Evolutionary conservation across 2,797 vertebrate species (phyloP).

Genomic region (Brachyalestes nurse): DNA sequence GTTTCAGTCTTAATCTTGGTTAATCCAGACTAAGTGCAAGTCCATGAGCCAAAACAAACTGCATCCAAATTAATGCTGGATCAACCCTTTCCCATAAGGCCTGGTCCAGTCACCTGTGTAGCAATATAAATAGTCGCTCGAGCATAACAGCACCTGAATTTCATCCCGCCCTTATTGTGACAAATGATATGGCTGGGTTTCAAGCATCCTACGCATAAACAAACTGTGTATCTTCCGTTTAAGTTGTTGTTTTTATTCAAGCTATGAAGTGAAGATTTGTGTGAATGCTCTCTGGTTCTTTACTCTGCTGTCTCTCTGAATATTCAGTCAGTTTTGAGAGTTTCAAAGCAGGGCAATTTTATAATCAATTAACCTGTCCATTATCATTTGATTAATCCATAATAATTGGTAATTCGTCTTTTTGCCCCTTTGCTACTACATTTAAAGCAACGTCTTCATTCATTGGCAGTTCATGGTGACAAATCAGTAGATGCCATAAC

Average conservation of each 20-base stretch:
- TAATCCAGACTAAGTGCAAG: not conserved
- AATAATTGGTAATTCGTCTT: not conserved
- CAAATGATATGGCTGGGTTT: not conserved
- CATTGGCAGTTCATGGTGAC: too few species aligned
- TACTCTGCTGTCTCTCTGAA: not conserved
- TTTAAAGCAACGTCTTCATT: not conserved
- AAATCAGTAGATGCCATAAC: too few species aligned
- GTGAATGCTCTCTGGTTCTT: not conserved
- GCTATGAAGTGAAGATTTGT: not conserved
- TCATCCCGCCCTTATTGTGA: not conserved
- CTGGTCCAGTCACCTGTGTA: not conserved
- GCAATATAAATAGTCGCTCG: not conserved
- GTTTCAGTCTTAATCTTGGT: conserved; percentile 12
- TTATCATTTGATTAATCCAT: not conserved
- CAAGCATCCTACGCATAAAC: not conserved
- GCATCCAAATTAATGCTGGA: not conserved
- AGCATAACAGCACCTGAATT: not conserved
- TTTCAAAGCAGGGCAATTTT: not conserved
- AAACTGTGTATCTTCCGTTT: not conserved
- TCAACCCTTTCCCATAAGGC: not conserved
- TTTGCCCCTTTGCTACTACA: not conserved
- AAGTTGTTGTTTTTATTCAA: not conserved
- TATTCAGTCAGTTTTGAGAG: not conserved
- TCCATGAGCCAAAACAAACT: not conserved
- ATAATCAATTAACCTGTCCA: not conserved